Evolutionary conservation across 2,797 vertebrate species (phyloP).

Genomic region (Cephalopachus bancanus): DNA sequence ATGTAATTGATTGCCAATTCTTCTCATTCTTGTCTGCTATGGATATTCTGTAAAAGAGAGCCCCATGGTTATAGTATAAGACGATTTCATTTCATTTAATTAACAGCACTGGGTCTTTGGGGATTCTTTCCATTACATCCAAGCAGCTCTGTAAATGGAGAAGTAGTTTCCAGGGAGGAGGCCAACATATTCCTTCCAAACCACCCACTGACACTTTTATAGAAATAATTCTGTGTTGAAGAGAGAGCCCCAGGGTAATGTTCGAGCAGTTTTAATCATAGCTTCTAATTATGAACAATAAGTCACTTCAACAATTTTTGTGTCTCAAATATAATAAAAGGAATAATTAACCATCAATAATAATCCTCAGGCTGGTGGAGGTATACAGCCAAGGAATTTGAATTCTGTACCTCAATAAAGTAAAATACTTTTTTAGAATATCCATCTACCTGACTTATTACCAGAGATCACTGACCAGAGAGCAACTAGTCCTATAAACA

Average conservation of each 20-base stretch:
- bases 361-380: slow-evolving; percentile 47
- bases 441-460: neutral
- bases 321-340: slow-evolving; percentile 68
- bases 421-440: neutral
- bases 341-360: slow-evolving; percentile 59
- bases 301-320: slow-evolving; percentile 67
- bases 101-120: slow-evolving; percentile 74
- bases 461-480: neutral
- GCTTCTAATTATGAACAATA: slow-evolving; percentile 79
- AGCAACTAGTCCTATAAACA: neutral
- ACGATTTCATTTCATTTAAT: slow-evolving; percentile 73
- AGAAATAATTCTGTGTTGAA: slow-evolving; percentile 12
- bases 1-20: neutral
- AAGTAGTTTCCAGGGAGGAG: slow-evolving; percentile 61
- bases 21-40: neutral
- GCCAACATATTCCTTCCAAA: slow-evolving; percentile 33
- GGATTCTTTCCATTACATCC: slow-evolving; percentile 58
- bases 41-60: neutral
- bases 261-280: slow-evolving; percentile 71
- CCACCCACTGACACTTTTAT: slow-evolving; percentile 36
- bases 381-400: neutral
- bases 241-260: slow-evolving; percentile 52
- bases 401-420: neutral
- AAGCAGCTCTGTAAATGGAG: slow-evolving; percentile 14
- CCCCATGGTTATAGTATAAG: neutral